Evolutionary conservation across 2,797 vertebrate genomes (phyloP).

Genomic region (Schizothorax lantsangensis): DNA sequence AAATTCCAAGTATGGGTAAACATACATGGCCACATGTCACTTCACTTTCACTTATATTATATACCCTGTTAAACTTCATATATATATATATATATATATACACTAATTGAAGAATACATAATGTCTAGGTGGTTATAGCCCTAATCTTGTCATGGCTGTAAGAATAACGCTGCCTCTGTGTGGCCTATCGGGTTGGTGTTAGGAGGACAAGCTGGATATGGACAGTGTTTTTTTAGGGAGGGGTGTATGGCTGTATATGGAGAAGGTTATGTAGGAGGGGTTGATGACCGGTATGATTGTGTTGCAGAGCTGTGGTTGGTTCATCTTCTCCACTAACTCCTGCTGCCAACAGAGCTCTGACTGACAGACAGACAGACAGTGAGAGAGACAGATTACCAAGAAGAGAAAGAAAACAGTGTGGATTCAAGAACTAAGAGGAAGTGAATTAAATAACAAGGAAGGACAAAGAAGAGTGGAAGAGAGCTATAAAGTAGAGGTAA

Average conservation of each 20-base stretch:
- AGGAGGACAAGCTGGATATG: slow-evolving; percentile 61
- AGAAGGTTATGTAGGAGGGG: slow-evolving; percentile 54
- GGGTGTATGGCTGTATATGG: slow-evolving; percentile 63
- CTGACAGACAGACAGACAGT: slow-evolving; percentile 66
- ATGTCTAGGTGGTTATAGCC: not conserved
- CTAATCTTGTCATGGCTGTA: slow-evolving; percentile 43
- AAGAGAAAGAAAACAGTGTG: slow-evolving; percentile 55
- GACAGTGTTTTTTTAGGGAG: slow-evolving; percentile 75
- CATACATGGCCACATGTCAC: no score
- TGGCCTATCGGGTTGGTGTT: slow-evolving; percentile 45
- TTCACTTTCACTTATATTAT: no score
- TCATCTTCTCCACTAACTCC: slow-evolving; percentile 52
- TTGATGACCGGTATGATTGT: slow-evolving; percentile 38
- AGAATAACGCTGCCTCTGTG: slow-evolving; percentile 45
- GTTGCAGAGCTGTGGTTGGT: slow-evolving; percentile 64
- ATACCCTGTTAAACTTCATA: no score
- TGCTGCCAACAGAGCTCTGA: slow-evolving; percentile 52
- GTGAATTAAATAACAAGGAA: slow-evolving; percentile 53
- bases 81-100: not conserved
- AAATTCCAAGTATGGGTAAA: no score
- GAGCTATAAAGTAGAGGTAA: slow-evolving; percentile 64
- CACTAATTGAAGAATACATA: not conserved
- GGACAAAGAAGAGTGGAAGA: slow-evolving; percentile 46
- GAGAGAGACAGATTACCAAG: slow-evolving; percentile 58
- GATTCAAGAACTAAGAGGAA: slow-evolving; percentile 56